A percentile compares a stretch with the other conserved stretches of the same genome.
These are phyloP conservation scores for Leptodactylus fallax DNA, from an alignment of 2,797 vertebrate species.

Conservation along the genomic window DNA sequence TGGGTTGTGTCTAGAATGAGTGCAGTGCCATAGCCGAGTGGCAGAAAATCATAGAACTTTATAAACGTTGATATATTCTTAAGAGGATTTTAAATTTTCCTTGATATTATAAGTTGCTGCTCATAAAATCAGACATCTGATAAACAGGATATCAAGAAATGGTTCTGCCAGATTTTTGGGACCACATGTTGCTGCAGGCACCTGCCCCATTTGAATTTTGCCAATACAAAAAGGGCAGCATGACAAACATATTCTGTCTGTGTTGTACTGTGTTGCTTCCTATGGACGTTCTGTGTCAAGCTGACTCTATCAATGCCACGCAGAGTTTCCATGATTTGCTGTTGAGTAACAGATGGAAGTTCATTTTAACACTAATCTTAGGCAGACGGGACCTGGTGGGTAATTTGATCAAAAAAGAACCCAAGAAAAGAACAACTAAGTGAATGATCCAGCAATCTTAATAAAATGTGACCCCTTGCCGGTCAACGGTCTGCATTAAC, in stretches of 20 bases:
- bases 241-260: constrained; percentile 15
- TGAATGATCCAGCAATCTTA: not conserved
- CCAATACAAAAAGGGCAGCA: constrained; percentile 28
- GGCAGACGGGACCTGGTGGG: constrained; percentile 31
- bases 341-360: constrained; percentile 50
- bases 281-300: constrained; percentile 31
- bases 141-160: constrained; percentile 20
- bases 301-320: constrained; percentile 54
- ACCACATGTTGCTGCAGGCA: constrained; percentile 21
- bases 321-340: constrained; percentile 48
- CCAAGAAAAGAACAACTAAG: constrained; percentile 21
- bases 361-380: constrained; percentile 35
- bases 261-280: constrained; percentile 15
- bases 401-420: constrained; percentile 24
- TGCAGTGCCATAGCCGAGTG: not conserved
- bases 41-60: not conserved
- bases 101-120: not conserved
- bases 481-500: not conserved
- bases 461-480: not conserved
- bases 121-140: not conserved
- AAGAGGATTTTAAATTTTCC: not conserved
- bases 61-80: not conserved
- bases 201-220: constrained; percentile 25
- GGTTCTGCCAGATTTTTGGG: constrained; percentile 22
- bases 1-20: not conserved